Base-by-base conservation (phyloP, 2,113 vertebrate species). In the Herpetotheres cachinnans region DNA sequence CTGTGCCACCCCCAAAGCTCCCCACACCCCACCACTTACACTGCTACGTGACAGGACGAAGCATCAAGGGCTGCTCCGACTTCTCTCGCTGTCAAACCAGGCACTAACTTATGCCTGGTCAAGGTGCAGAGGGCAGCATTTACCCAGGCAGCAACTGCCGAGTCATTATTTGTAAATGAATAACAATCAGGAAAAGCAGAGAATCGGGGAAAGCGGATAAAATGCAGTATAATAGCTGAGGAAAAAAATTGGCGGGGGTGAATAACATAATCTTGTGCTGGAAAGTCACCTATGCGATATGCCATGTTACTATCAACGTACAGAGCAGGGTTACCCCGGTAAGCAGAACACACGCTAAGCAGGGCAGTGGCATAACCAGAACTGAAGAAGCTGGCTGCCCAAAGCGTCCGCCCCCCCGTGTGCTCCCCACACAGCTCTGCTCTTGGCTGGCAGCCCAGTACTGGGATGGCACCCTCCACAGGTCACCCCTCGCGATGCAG, bases 1-100 rank as follows among this genome's bases (percentile, higher is more conserved):
- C 27, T 76, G 27, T 42, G 52, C 71, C 49, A 7, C 4, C 21
- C 40, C 32, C 52, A 50, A 32, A 50, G 58, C 32, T 69, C 38
- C 38, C 13, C 32, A 49, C n/a, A 58, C 36, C 49, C 0, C 0
- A 16, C 17, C 47, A 32, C 13, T 34, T 61, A 29, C 46, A 13
- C 36, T 32, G 29, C 32, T 56, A 22, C 10, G 2, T 16, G 25
- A 58, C 13, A 36, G 65, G 32, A 26, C 20, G 21, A 76, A 42
- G 56, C 82, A 70, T 65, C 50, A 76, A 86, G 34, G 27, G 54
- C 58, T 66, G 40, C 58, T 65, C 52, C 63, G 66, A 14, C 18
- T 59, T 19, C 30, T 76, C 52, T 76, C 26, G n/a, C 66, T n/a
- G 47, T 38, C 70, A 62, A 24, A 74, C 24, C 66, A 56, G 52